Conservation (phyloP, 2,113 vertebrate species). For the Triplophysa dalaica region DNA sequence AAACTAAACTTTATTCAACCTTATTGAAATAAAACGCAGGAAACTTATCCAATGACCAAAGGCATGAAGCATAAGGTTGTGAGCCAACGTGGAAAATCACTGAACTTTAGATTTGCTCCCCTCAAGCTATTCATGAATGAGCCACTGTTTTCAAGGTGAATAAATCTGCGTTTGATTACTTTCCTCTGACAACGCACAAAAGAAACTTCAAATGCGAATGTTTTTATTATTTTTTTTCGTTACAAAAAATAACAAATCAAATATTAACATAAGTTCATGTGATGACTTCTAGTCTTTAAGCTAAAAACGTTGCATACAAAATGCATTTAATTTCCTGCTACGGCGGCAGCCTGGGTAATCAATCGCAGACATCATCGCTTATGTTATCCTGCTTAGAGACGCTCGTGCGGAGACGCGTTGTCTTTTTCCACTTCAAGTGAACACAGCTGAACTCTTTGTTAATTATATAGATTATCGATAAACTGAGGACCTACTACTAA, state of each 20-base stretch:
- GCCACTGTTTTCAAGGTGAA: slow-evolving; percentile 57
- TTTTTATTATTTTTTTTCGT: not conserved
- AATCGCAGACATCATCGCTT: slow-evolving; percentile 62
- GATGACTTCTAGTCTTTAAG: not conserved
- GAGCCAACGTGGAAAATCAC: slow-evolving; percentile 60
- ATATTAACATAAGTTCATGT: not conserved
- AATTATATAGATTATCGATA: not conserved
- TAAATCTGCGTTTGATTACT: slow-evolving; percentile 37
- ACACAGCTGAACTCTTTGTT: not conserved
- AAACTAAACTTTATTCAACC: too few species aligned
- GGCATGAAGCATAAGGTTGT: not conserved
- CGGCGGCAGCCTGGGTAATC: slow-evolving; percentile 65
- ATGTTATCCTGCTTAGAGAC: not conserved
- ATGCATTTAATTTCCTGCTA: slow-evolving; percentile 12
- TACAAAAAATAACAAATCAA: slow-evolving; percentile 13
- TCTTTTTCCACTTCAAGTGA: not conserved
- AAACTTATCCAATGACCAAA: not conserved
- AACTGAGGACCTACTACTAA: not conserved
- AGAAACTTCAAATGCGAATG: not conserved
- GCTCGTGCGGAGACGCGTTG: not conserved
- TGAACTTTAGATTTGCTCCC: slow-evolving; percentile 23
- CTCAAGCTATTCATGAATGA: slow-evolving; percentile 60
- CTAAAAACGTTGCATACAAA: not conserved
- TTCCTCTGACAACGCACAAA: slow-evolving; percentile 18
- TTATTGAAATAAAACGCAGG: not conserved